Conservation (phyloP, 2,888 invertebrate genomes). For the Abrostola tripartita region DNA sequence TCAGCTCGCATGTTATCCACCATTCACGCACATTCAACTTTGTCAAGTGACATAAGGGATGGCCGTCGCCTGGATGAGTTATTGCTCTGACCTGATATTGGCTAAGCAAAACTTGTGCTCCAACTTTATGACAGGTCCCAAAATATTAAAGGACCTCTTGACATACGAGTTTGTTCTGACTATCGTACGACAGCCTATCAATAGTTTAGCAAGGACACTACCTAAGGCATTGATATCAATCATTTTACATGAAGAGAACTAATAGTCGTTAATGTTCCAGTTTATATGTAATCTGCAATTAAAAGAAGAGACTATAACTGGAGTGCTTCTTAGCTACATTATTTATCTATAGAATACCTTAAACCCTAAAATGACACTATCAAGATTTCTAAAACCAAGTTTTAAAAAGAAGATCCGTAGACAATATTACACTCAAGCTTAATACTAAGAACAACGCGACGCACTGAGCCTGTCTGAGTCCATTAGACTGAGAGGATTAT, state of each 20-base stretch:
- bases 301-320: no score
- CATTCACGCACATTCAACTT: neutral
- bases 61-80: neutral
- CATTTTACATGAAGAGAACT: neutral
- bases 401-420: no score
- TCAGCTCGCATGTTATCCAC: no score
- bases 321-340: no score
- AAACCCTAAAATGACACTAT: no score
- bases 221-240: neutral
- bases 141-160: neutral
- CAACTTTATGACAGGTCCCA: neutral
- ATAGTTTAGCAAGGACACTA: neutral
- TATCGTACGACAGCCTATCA: no score
- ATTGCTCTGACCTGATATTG: neutral
- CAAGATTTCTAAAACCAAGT: no score
- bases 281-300: no score
- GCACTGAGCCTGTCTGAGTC: neutral
- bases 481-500: constrained; percentile 3
- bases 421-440: no score
- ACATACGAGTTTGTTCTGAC: neutral
- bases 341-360: no score
- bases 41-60: neutral
- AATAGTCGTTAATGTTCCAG: no score
- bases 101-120: neutral
- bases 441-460: no score